Evolutionary conservation across 1,140 invertebrate genomes (phyloP), one percentile per base, ranked within the genome.

Genomic region (Brachionus rubens): DNA sequence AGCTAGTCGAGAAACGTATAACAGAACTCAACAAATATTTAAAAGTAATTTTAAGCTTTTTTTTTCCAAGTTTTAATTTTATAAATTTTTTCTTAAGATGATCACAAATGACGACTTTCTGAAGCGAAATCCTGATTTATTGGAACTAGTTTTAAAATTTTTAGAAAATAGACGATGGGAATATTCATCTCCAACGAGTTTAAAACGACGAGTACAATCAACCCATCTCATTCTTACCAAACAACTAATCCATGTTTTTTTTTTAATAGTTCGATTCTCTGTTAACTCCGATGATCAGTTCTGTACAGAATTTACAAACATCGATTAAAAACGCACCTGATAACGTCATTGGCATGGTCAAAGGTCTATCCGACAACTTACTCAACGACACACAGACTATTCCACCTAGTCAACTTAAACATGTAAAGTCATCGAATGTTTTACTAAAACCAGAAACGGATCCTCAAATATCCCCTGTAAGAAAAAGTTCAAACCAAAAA

Each of bases 1-100:
- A 89, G 6, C 93, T 96, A 47, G 82, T 97, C 47, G 93, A 96
- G 82, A 90, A 89, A 79, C 86, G 94, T 33, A 93, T 92, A 87
- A 87, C 89, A 75, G 90, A 91, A 86, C 83, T 96, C 4, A 93
- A 94, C 81, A 87, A 87, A 36, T 96, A 94, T 33, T 36, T 59
- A 33, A 59, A 59, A 16, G 54, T 59, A 28, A 2, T 16, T 48
- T 16, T 48, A 30, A 26, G 14, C 14, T 54, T n/a, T 9, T 30
- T n/a, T 9, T 30, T 30, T n/a, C 4, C 1, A 56, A 56, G 0
- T 9, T 12, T n/a, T 28, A 26, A 26, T 12, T 54, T 12, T 28
- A 56, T 1, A 30, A 30, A 56, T 56, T 56, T n/a, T 56, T 56
- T 26, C 14, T 56, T 0, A 78, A 87, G 85, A 81, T 87, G 78